phyloP scores from a whole-genome alignment of 2,888 invertebrate species.

The Steinernema hermaphroditum region DNA sequence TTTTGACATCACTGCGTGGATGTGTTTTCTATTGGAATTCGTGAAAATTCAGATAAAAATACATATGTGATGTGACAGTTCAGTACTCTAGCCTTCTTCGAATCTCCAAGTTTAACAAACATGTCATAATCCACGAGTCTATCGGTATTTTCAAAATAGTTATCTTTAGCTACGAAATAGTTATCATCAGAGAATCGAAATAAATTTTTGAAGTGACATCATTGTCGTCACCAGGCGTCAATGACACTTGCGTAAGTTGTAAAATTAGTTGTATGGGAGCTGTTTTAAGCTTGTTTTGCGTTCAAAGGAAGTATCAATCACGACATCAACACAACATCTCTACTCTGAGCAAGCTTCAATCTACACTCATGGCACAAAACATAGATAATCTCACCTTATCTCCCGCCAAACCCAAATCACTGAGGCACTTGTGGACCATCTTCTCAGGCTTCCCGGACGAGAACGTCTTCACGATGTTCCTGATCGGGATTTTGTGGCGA shows the following conservation, averaged over 20 bases:
- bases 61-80: neutral
- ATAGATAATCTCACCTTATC: conserved; percentile 75
- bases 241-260: too few species aligned
- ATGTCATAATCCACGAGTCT: too few species aligned
- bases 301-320: too few species aligned
- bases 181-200: neutral
- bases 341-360: too few species aligned
- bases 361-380: too few species aligned
- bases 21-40: neutral
- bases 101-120: neutral
- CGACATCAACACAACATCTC: too few species aligned
- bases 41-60: neutral
- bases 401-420: conserved; percentile 86
- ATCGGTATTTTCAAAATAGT: neutral
- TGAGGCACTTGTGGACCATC: conserved; percentile 91
- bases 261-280: too few species aligned
- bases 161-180: neutral
- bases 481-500: conserved; percentile 89
- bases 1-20: neutral
- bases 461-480: conserved; percentile 85
- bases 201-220: neutral
- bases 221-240: too few species aligned
- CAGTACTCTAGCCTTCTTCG: neutral
- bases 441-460: conserved; percentile 99
- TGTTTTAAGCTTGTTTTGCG: too few species aligned